Evolutionary conservation across 2,113 vertebrate species (phyloP), one percentile per base, ranked within the genome.

Genomic region (Mus pahari): DNA sequence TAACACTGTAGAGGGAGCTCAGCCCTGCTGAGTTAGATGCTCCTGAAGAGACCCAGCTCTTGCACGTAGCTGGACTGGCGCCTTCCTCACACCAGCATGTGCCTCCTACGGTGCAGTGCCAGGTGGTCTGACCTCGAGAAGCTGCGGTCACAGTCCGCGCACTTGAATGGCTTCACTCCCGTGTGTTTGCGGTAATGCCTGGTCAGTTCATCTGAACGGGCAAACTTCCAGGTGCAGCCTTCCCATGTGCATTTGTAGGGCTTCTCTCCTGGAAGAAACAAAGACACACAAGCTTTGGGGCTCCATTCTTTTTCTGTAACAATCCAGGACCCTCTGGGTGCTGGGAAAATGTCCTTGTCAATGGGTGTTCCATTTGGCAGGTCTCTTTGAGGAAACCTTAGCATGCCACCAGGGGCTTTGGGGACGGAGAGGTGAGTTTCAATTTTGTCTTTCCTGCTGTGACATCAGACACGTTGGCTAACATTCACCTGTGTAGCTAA

Each of bases 171-270:
- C 98, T 99, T 99, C 98, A 99, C 99, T 94, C 99, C 99, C 1
- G 99, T 99, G 99, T 99, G 99, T 98, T 99, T 99, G 97, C 99
- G 99, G 98, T 99, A 99, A 98, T 99, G 99, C 99, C 99, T 98
- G 7, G 99, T 99, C 98, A 99, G 99, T 99, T 99, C 99, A 70
- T 99, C 99, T 0, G 99, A 99, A 91, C 99, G 99, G 95, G 99
- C 99, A 42, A 99, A 99, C 99, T 99, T 99, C 99, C 99, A 99
- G 97, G 99, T 99, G 98, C 99, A 99, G 97, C 99, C 99, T 97
- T 99, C 99, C 99, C 99, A 99, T 96, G 99, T 99, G 98, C 99
- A 99, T 97, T 99, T 99, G 98, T 99, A 99, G 95, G 99, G 99
- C 97, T 99, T 99, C 98, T 99, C 99, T 98, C 99, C 99, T 99